Conservation (phyloP, 2,113 vertebrate genomes). For the Tenebrosternarchus preto region DNA sequence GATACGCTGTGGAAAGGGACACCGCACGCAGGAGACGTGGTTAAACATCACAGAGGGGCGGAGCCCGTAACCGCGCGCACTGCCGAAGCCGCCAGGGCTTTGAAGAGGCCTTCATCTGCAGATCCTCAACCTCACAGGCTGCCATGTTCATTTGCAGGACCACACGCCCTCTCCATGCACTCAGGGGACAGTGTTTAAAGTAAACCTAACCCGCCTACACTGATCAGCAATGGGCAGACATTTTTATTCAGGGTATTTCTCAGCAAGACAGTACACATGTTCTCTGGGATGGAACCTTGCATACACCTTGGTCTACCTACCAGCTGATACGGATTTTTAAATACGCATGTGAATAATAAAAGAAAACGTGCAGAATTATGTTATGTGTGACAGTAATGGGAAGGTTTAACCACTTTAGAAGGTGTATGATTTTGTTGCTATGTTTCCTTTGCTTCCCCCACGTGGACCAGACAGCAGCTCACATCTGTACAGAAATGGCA, state of each 20-base stretch:
- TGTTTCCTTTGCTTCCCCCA: neutral
- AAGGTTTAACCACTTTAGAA: too few relatives aligned
- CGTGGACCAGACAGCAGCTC: neutral
- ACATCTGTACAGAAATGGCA: constrained; percentile 38
- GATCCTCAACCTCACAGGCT: neutral
- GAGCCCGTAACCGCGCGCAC: constrained; percentile 37
- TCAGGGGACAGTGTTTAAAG: neutral
- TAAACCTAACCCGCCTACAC: neutral
- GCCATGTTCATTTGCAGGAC: neutral
- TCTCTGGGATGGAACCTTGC: too few relatives aligned
- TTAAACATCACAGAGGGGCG: constrained; percentile 36
- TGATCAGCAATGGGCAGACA: neutral
- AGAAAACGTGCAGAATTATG: neutral
- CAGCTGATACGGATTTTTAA: too few relatives aligned
- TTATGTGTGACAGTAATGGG: neutral
- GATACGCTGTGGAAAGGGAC: constrained; percentile 39
- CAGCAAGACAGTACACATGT: too few relatives aligned
- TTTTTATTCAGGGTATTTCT: too few relatives aligned
- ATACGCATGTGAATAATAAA: neutral
- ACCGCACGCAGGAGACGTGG: constrained; percentile 10
- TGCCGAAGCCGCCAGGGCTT: constrained; percentile 3
- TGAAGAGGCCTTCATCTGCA: neutral
- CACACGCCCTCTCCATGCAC: neutral
- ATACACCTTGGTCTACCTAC: too few relatives aligned
- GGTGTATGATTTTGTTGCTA: neutral